phyloP scores from a whole-genome alignment of 2,113 vertebrate species.

The Anhinga anhinga region DNA sequence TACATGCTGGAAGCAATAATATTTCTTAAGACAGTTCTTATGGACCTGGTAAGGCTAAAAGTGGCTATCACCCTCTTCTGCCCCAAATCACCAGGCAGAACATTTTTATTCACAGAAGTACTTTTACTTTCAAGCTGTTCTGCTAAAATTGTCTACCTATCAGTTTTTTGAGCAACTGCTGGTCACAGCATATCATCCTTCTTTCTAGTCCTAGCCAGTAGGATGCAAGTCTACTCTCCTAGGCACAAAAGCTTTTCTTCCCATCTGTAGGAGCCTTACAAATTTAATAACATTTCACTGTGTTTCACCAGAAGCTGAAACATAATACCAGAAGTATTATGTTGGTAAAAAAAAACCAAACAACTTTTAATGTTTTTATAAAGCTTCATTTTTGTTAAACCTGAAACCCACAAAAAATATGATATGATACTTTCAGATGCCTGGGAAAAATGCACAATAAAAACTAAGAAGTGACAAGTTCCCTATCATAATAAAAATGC shows the following conservation, averaged over 20 bases:
- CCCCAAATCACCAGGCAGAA: not conserved
- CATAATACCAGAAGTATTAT: not conserved
- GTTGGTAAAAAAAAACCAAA: not conserved
- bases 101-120: not conserved
- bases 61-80: not conserved
- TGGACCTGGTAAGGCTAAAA: not conserved
- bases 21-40: not conserved
- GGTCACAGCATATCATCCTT: not conserved
- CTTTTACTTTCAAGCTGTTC: not conserved
- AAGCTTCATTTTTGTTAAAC: not conserved
- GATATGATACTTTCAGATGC: not conserved
- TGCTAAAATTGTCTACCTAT: not conserved
- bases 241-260: not conserved
- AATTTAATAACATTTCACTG: not conserved
- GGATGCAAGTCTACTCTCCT: not conserved
- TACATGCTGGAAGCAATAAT: not conserved
- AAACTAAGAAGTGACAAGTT: not conserved
- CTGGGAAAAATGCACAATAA: accelerated
- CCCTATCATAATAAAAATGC: not conserved
- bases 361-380: not conserved
- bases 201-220: not conserved
- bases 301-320: not conserved
- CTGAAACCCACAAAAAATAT: not conserved
- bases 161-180: not conserved
- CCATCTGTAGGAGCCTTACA: not conserved